These are phyloP conservation scores for Sphaeramia orbicularis DNA, from an alignment of 2,797 vertebrate species.

Conservation along the genomic window DNA sequence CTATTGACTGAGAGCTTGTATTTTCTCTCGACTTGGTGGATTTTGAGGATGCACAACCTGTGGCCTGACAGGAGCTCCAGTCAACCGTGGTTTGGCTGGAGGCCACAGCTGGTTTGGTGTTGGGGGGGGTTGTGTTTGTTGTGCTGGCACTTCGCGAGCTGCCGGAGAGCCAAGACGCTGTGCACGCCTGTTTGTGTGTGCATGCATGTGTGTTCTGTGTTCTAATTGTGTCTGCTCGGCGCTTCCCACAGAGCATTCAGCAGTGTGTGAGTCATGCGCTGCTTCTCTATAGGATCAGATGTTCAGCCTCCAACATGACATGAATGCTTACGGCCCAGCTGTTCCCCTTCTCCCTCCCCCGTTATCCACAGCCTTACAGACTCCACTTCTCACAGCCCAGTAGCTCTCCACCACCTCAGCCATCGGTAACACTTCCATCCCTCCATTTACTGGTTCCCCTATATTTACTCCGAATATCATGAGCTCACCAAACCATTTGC, in stretches of 20 bases:
- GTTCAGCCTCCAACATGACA: conserved; percentile 66
- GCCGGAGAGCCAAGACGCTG: conserved; percentile 37
- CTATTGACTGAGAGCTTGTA: conserved; percentile 21
- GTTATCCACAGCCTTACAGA: conserved; percentile 31
- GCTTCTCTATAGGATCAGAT: conserved; percentile 67
- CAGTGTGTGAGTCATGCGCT: conserved; percentile 59
- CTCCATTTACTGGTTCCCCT: conserved; percentile 8
- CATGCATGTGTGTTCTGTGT: conserved; percentile 34
- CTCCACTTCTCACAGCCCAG: conserved; percentile 25
- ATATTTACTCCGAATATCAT: conserved; percentile 41
- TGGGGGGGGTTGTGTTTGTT: too few species aligned
- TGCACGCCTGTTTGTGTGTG: conserved; percentile 8
- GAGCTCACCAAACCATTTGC: conserved; percentile 11
- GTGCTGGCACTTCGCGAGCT: conserved; percentile 39
- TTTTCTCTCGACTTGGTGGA: conserved; percentile 39
- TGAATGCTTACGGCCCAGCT: conserved; percentile 66
- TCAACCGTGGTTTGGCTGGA: conserved; percentile 50
- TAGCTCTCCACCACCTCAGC: conserved; percentile 22
- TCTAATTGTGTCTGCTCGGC: conserved; percentile 58
- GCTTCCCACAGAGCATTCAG: conserved; percentile 61
- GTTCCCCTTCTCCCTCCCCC: conserved; percentile 38
- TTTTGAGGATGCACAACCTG: conserved; percentile 36
- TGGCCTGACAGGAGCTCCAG: conserved; percentile 41
- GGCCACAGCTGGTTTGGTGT: conserved; percentile 44
- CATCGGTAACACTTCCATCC: conserved; percentile 1